phyloP scores from a whole-genome alignment of 2,797 vertebrate genomes.

The Onychomys arenicola region DNA sequence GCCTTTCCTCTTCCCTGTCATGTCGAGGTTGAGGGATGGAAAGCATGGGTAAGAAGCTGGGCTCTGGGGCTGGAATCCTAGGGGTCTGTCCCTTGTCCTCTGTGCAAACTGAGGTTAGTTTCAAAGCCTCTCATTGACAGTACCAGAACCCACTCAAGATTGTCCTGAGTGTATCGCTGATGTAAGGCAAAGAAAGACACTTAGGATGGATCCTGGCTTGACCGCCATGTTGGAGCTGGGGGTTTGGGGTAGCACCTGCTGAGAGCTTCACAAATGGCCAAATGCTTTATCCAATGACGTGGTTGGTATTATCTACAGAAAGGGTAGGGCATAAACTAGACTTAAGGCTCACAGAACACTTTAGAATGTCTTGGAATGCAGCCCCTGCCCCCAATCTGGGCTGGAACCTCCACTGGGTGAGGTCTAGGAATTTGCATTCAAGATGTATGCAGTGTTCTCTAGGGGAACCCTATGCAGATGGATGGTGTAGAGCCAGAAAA shows the following conservation, averaged over 20 bases:
- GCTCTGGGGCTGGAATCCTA: neutral
- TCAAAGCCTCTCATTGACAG: neutral
- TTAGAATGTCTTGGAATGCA: neutral
- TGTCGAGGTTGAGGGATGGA: rapidly evolving
- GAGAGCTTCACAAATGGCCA: neutral
- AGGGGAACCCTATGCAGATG: neutral
- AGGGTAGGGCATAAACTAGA: neutral
- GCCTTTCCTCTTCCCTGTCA: too few species aligned
- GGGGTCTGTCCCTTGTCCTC: too few species aligned
- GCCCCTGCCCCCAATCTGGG: neutral
- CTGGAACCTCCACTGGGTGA: neutral
- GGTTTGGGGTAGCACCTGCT: too few species aligned
- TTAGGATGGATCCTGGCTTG: neutral
- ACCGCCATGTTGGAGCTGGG: rapidly evolving
- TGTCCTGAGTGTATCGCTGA: rapidly evolving
- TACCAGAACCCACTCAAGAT: rapidly evolving
- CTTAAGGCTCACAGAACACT: neutral
- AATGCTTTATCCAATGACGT: neutral
- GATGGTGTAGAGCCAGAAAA: neutral
- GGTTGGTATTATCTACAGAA: neutral
- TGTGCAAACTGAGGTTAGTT: neutral
- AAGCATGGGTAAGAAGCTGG: neutral
- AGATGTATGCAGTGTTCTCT: neutral
- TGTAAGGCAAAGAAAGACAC: neutral
- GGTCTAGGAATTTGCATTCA: neutral